Base-by-base conservation (phyloP, 2,113 vertebrate species). In the Brachypodius melanocephalos region DNA sequence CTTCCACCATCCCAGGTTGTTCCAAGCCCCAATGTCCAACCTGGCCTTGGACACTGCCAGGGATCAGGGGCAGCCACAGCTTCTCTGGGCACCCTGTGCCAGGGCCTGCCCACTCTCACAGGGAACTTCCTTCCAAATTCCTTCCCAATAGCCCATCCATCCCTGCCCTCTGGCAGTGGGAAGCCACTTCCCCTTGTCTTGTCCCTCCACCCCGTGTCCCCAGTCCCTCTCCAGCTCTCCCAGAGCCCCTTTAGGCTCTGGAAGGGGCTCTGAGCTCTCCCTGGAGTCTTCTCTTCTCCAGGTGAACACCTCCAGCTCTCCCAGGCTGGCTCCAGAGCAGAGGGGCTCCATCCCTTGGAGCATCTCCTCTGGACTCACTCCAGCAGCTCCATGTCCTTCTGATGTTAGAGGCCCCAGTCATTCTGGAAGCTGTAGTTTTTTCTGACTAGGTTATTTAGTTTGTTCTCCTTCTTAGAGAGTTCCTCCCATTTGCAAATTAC, bases 1-100 rank as follows among this genome's bases (percentile, higher is more conserved):
- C 43, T 49, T 2, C 31, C 31, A 48, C 25, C 1, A 0, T 4
- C 10, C 25, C 43, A 51, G 52, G 20, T 0, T 58, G 10, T 2
- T 66, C 31, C 43, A 14, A 58, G 6, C 20, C 16, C 31, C 1
- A 1, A 2, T 54, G 52, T 58, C 51, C 71, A 49, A 0, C 20
- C 20, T 49, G 25, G 16, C 43, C 20, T 49, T 0, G 82, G 16
- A 4, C 43, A 66, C 34, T 43, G 0, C 10, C 45, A 61, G 19
- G 25, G 31, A 51, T 29, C 52, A 81, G 29, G 48, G n/a, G 14
- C 32, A 84, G 67, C 40, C 67, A 11, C 48, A 45, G 48, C 57
- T 63, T 0, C 48, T 45, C n/a, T n/a, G n/a, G n/a, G n/a, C n/a
- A n/a, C n/a, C n/a, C 80, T 72, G 49, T 74, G 49, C 42, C 69